A percentile compares a stretch with the other conserved stretches of the same genome.
Conservation (phyloP, 1,140 invertebrate species). For the Saccostrea echinata region DNA sequence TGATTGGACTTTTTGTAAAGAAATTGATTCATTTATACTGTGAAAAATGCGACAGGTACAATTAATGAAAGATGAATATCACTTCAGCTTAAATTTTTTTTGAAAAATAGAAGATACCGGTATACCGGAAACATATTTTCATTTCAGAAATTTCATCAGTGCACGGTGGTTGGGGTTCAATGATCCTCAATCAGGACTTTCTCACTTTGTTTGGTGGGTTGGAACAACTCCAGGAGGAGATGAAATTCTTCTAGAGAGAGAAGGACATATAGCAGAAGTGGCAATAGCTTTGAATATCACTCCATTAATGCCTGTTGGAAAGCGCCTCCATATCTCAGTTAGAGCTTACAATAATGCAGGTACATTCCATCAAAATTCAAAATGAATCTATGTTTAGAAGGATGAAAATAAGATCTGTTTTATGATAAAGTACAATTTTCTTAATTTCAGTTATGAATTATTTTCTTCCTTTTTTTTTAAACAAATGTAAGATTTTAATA, state of each 20-base stretch:
- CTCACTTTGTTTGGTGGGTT: conserved; percentile 48
- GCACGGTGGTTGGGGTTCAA: conserved; percentile 56
- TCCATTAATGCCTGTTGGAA: conserved; percentile 45
- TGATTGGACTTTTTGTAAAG: too few species aligned
- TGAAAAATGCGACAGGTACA: too few species aligned
- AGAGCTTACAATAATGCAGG: conserved; percentile 65
- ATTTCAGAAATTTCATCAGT: conserved; percentile 42
- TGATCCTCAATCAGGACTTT: conserved; percentile 50
- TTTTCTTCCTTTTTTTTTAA: background rate
- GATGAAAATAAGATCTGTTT: background rate
- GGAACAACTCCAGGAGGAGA: conserved; percentile 43
- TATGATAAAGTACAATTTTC: background rate
- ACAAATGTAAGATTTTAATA: too few species aligned
- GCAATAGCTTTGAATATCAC: background rate
- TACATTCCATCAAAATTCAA: conserved; percentile 18
- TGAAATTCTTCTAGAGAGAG: conserved; percentile 34
- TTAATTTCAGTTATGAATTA: too few species aligned
- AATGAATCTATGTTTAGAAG: too few species aligned
- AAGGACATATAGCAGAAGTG: conserved; percentile 13
- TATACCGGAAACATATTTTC: too few species aligned
- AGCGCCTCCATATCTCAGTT: conserved; percentile 62
- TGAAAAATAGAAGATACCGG: too few species aligned
- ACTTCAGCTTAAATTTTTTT: too few species aligned
- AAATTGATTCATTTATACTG: too few species aligned
- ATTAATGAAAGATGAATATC: too few species aligned